Conservation (phyloP, 1,140 invertebrate genomes). For the Propsilocerus akamusi region DNA sequence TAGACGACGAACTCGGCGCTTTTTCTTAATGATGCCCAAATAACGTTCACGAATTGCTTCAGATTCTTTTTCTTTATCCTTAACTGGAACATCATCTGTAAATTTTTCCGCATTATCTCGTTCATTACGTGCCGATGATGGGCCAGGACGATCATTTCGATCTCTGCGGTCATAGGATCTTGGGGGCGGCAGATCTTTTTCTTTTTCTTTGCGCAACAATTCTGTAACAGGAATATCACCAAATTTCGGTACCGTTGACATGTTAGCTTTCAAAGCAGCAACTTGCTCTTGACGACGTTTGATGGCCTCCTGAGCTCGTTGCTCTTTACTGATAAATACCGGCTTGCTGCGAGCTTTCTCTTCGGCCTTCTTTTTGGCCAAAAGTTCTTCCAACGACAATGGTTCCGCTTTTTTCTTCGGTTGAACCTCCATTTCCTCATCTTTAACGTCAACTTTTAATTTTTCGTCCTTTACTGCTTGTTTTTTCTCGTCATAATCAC, state of each 20-base stretch:
- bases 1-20: slow-evolving; percentile 71
- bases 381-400: slow-evolving; percentile 84
- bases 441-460: slow-evolving; percentile 25
- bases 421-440: slow-evolving; percentile 22
- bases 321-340: slow-evolving; percentile 92
- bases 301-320: slow-evolving; percentile 75
- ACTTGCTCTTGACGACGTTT: slow-evolving; percentile 76
- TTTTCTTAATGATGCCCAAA: slow-evolving; percentile 87
- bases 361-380: slow-evolving; percentile 92
- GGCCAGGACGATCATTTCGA: slow-evolving; percentile 10
- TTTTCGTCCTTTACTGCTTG: slow-evolving; percentile 23
- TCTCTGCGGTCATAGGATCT: slow-evolving; percentile 14
- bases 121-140: slow-evolving; percentile 15
- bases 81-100: slow-evolving; percentile 41
- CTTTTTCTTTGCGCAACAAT: slow-evolving; percentile 18
- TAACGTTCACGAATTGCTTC: slow-evolving; percentile 91
- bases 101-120: slow-evolving; percentile 27
- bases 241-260: slow-evolving; percentile 6
- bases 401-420: slow-evolving; percentile 61
- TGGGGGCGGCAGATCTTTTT: slow-evolving; percentile 23
- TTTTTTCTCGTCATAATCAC: slow-evolving; percentile 28
- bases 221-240: slow-evolving; percentile 6
- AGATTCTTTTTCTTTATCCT: slow-evolving; percentile 79
- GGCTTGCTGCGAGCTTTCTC: slow-evolving; percentile 86
- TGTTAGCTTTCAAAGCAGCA: slow-evolving; percentile 32